A percentile compares a stretch with the other conserved stretches of the same genome.
Conservation (phyloP, 2,113 vertebrate genomes). For the Holacanthus passer region DNA sequence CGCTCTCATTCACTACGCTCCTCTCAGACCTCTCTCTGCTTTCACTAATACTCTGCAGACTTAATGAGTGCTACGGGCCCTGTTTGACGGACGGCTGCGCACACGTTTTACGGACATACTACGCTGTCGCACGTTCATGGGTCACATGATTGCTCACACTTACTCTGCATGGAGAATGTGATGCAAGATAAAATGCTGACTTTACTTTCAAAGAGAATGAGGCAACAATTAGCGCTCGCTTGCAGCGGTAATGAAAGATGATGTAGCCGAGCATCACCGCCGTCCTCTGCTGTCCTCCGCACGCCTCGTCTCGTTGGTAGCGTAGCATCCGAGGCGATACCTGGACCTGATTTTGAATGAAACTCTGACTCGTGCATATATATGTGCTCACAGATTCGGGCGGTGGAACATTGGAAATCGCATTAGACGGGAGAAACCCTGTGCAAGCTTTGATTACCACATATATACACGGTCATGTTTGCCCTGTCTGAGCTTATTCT, state of each 20-base stretch:
- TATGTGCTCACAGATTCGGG: neutral
- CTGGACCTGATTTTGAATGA: neutral
- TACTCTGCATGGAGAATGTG: slow-evolving; percentile 21
- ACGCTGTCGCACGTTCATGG: neutral
- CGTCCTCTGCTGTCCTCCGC: neutral
- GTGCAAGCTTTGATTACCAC: neutral
- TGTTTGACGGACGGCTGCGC: slow-evolving; percentile 29
- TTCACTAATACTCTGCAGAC: slow-evolving; percentile 52
- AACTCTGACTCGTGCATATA: neutral
- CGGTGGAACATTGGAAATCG: neutral
- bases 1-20: slow-evolving; percentile 48
- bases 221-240: slow-evolving; percentile 56
- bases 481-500: neutral
- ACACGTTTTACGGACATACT: slow-evolving; percentile 17
- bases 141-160: neutral
- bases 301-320: neutral
- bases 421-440: neutral
- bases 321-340: neutral
- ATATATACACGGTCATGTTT: neutral
- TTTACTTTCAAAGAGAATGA: slow-evolving; percentile 64
- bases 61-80: slow-evolving; percentile 58
- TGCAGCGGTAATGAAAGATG: slow-evolving; percentile 33
- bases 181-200: slow-evolving; percentile 66
- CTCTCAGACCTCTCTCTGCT: slow-evolving; percentile 45
- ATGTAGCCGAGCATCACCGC: slow-evolving; percentile 11